These are phyloP conservation scores for Parotia lawesii DNA, from an alignment of 2,113 vertebrate genomes.

Conservation along the genomic window DNA sequence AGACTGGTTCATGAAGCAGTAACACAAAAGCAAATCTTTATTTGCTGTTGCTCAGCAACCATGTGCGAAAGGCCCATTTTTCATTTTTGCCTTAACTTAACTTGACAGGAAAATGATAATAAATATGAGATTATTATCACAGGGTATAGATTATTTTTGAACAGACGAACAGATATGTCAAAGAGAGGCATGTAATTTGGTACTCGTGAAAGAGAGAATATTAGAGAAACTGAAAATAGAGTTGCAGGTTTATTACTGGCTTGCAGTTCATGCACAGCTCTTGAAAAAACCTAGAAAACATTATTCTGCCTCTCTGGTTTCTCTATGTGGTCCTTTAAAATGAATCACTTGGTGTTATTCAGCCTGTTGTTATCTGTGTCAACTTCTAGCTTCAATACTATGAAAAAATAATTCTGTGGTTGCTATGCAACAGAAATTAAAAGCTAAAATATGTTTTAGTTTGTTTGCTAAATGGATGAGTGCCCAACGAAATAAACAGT, in stretches of 20 bases:
- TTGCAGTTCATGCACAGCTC: neutral
- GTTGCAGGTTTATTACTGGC: slow-evolving; percentile 18
- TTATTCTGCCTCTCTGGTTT: neutral
- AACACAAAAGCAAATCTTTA: slow-evolving; percentile 53
- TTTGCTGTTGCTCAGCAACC: slow-evolving; percentile 67
- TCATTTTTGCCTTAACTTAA: slow-evolving; percentile 50
- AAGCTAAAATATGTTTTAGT: slow-evolving; percentile 30
- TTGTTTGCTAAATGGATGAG: neutral
- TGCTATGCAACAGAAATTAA: slow-evolving; percentile 30
- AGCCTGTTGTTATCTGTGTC: slow-evolving; percentile 20
- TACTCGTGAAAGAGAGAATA: neutral
- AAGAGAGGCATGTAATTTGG: slow-evolving; percentile 40
- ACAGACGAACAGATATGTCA: slow-evolving; percentile 49
- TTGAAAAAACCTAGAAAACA: neutral
- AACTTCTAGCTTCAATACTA: slow-evolving; percentile 1
- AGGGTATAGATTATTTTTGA: slow-evolving; percentile 61
- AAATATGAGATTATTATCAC: slow-evolving; percentile 67
- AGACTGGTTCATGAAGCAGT: neutral
- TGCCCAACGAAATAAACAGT: slow-evolving; percentile 28
- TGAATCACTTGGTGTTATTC: neutral
- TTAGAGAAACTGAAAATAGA: slow-evolving; percentile 39
- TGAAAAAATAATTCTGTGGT: neutral
- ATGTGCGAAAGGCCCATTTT: slow-evolving; percentile 14
- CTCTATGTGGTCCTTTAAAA: neutral
- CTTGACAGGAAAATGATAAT: slow-evolving; percentile 63